These are phyloP conservation scores for Drosophila subpulchrella DNA, from an alignment of 1,140 invertebrate genomes.

Conservation along the genomic window DNA sequence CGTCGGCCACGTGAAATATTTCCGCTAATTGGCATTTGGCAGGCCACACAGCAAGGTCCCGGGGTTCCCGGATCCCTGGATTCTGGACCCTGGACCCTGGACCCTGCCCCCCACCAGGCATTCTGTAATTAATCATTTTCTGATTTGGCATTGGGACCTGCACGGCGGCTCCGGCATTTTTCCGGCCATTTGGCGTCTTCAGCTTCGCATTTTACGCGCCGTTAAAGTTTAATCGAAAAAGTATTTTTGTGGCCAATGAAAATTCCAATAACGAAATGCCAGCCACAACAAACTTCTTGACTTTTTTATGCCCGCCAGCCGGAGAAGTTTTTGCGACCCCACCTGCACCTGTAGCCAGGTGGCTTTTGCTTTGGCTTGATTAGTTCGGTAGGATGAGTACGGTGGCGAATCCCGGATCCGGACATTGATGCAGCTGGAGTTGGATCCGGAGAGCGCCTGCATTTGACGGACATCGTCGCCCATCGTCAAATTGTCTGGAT, in stretches of 20 bases:
- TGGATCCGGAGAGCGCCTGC: constrained; percentile 11
- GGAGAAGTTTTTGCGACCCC: constrained; percentile 27
- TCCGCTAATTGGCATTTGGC: constrained; percentile 74
- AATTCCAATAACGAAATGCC: constrained; percentile 79
- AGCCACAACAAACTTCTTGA: constrained; percentile 61
- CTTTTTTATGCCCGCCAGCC: constrained; percentile 54
- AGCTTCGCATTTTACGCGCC: constrained; percentile 70
- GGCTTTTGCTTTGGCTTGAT: neutral
- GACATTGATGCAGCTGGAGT: constrained; percentile 16
- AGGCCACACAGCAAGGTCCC: constrained; percentile 21
- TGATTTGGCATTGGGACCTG: constrained; percentile 54
- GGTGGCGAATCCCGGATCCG: neutral
- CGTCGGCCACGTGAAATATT: constrained; percentile 59
- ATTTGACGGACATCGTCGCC: constrained; percentile 26
- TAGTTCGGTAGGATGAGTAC: neutral
- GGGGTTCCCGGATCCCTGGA: neutral
- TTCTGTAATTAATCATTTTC: constrained; percentile 79
- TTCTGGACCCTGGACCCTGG: neutral
- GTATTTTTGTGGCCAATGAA: constrained; percentile 80
- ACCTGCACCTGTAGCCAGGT: constrained; percentile 5
- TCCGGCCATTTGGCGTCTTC: constrained; percentile 41
- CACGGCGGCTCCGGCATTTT: constrained; percentile 25
- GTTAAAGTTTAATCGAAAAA: constrained; percentile 82
- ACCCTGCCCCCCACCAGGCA: constrained; percentile 13
- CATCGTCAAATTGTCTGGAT: constrained; percentile 38